Base-by-base conservation (phyloP, 2,888 invertebrate genomes). In the Aphrophora alni region DNA sequence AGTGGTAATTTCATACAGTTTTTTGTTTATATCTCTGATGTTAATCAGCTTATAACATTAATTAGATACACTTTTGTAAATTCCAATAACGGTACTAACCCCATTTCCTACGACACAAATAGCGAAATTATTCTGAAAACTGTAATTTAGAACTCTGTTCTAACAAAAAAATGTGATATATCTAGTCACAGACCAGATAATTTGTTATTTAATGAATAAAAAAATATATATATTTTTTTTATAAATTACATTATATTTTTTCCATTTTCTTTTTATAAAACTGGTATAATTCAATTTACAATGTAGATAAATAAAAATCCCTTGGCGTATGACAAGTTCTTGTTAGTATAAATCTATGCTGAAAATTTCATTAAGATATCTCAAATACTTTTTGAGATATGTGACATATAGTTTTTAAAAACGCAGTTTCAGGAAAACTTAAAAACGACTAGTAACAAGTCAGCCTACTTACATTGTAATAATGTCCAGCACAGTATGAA, bases 271-370 rank as follows among this genome's bases (percentile, higher is more conserved):
- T 70, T 21, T n/a, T 21, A 70, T n/a, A 33, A 33, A 70, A 70
- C 70, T 70, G 7, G 25, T 25, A 76, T 76, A 76, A 51, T 38
- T 25, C 44, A 70, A 76, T 38, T 76, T 28, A 38, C 44, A 76
- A 76, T 76, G 0, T 7, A 38, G 24, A 76, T 76, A 51, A 51
- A 51, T 24, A 76, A 38, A 38, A 27, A 38, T 24, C 38, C 28
- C 28, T 74, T 74, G 24, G 38, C 27, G 38, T 33, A 17, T 10
- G 17, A 44, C 44, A 8, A 44, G 44, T 1, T 14, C 17, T 44
- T 44, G 44, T 14, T 44, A 14, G 10, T 14, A 44, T 10, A 17
- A 44, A 44, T 3, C 44, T 44, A 44, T 44, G 14, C 10, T 44
- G 17, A 2, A 44, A 44, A 44, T 44, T 44, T 44, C 44, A 44